Base-by-base conservation (phyloP, 2,888 invertebrate species). In the Charanyca ferruginea region DNA sequence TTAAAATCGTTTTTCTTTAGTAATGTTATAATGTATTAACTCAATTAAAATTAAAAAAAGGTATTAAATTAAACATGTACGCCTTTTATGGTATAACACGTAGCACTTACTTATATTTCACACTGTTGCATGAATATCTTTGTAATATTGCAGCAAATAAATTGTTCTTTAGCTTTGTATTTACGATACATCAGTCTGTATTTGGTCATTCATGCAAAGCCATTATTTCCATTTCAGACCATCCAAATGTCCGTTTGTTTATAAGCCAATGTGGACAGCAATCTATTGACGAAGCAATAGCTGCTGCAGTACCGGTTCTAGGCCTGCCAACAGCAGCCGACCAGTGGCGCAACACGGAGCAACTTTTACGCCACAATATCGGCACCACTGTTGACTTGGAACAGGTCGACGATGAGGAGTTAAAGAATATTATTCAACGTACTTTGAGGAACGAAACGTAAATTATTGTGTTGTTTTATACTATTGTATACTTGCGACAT, bases 241-340 rank as follows among this genome's bases (percentile, higher is more conserved):
- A 72, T 3, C 60, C 54, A 23, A 55, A 72, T 20, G 16, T 76
- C 7, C 59, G 55, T 3, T 76, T 72, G 0, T 72, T 72, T 11
- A 69, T 72, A 52, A 72, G 38, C 11, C 55, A 48, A 0, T 76
- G 72, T 25, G 77, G 55, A 7, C 77, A 76, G 28, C 70, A 72
- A 23, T 60, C 77, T 13, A 52, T 16, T 3, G 77, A 72, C 20
- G 72, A 72, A 18, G 72, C 72, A 6, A 70, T 76, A 38, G 72
- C 70, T 28, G 77, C 70, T n/a, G 70, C 60, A 23, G 61, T 72
- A 18, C 72, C 72, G 0, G 16, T 72, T 2, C 57, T 72, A 1
- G 77, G 70, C 4, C 11, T 76, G 6, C 72, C 77, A 0, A 6
- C 38, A 32, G 47, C 55, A 3, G 52, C 42, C 0, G 72, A 72